Base-by-base conservation (phyloP, 2,888 invertebrate species). In the Amphimallon solstitiale region DNA sequence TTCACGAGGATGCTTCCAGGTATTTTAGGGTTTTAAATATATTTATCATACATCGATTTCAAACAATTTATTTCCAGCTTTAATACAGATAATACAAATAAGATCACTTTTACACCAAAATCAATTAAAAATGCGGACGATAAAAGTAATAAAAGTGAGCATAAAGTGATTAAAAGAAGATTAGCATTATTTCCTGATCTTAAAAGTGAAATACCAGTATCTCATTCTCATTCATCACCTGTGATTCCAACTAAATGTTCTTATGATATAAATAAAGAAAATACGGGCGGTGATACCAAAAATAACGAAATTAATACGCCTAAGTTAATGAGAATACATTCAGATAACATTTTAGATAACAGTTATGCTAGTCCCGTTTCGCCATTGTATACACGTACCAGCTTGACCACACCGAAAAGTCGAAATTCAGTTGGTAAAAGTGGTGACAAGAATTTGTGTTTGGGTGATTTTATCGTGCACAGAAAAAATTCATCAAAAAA, bases 381-480 rank as follows among this genome's bases (percentile, higher is more conserved):
- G 4, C 80, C 81, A 4, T 60, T 78, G 10, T 77, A 77, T 66
- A 73, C 71, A 10, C 65, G 68, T 23, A 70, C 66, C 6, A 40
- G 10, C 56, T 73, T 75, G 52, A 67, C 60, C 1, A 72, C 73
- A 0, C 72, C 74, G 4, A 76, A 63, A 38, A 62, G 66, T 38
- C 73, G 63, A 67, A 66, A 34, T 23, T 38, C 51, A 7, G 65
- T 65, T 21, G 61, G 52, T 7, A 60, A 70, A 15, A 69, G 35
- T 17, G 48, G 52, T 17, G 69, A 70, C 23, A 71, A 70, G 1
- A 70, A 63, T 56, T 59, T 81, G 15, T 80, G 80, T 71, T 71
- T 82, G 7, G 81, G 80, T 0, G 82, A 82, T 71, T 82, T 81
- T 72, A 74, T 82, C 7, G 71, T 77, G 1, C 51, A 56, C 1